These are phyloP conservation scores for Neosilurus mollespiculum DNA, from an alignment of 2,797 vertebrate genomes.

Conservation along the genomic window DNA sequence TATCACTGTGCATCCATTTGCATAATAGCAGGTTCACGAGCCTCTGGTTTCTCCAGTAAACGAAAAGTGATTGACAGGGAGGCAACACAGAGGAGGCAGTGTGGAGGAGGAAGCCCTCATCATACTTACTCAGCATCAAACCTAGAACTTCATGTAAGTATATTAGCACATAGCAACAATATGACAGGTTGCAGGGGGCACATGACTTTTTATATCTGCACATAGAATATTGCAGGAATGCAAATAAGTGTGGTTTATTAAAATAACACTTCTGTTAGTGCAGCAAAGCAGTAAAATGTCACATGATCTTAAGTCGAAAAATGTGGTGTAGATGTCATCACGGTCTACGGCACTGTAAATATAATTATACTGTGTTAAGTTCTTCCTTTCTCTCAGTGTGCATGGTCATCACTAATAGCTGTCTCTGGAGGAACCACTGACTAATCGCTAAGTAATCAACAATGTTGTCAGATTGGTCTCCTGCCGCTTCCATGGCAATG, in stretches of 20 bases:
- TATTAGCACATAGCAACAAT: slow-evolving; percentile 46
- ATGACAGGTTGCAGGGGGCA: slow-evolving; percentile 35
- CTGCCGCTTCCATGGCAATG: slow-evolving; percentile 88
- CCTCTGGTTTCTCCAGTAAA: slow-evolving; percentile 86
- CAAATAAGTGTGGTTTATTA: slow-evolving; percentile 24
- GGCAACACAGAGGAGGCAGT: slow-evolving; percentile 50
- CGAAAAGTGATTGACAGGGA: slow-evolving; percentile 58
- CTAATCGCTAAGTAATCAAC: slow-evolving; percentile 85
- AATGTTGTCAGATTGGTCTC: slow-evolving; percentile 85
- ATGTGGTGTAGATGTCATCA: slow-evolving; percentile 15
- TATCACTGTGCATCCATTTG: slow-evolving; percentile 85
- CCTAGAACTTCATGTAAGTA: slow-evolving; percentile 50
- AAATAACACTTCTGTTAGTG: slow-evolving; percentile 23
- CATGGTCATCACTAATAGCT: slow-evolving; percentile 52
- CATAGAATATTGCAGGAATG: slow-evolving; percentile 28
- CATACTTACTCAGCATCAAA: slow-evolving; percentile 65
- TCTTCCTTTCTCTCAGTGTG: slow-evolving; percentile 41
- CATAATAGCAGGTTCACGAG: slow-evolving; percentile 89
- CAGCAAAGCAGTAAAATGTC: slow-evolving; percentile 21
- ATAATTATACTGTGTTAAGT: slow-evolving; percentile 38
- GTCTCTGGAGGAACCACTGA: slow-evolving; percentile 57
- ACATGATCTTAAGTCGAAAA: slow-evolving; percentile 6
- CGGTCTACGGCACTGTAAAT: slow-evolving; percentile 29
- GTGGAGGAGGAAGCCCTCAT: slow-evolving; percentile 57
- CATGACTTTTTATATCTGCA: slow-evolving; percentile 33